A percentile compares a stretch with the other conserved stretches of the same genome.
Evolutionary conservation across 2,888 invertebrate genomes (phyloP).

Genomic region (Meteorus cinctellus): DNA sequence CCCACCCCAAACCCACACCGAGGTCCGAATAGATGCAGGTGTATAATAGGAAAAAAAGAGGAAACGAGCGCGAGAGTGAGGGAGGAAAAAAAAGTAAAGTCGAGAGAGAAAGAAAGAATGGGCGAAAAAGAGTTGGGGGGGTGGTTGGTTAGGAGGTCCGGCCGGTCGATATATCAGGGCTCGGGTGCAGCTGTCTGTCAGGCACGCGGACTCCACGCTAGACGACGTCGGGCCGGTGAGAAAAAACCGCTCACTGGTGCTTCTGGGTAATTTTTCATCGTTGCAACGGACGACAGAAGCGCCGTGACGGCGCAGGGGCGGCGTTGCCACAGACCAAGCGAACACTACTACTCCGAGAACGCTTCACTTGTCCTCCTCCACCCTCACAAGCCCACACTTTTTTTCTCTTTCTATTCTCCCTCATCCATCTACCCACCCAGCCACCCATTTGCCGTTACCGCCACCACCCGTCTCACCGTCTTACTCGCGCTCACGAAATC

Average conservation of each 20-base stretch:
- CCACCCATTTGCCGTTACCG: slow-evolving; percentile 49
- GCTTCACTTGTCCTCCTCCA: slow-evolving; percentile 34
- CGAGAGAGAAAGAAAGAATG: slow-evolving; percentile 12
- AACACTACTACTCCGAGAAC: slow-evolving; percentile 48
- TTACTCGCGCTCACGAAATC: slow-evolving; percentile 46
- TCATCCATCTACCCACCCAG: slow-evolving; percentile 35
- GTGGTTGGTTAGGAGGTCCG: slow-evolving; percentile 63
- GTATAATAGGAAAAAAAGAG: slow-evolving; percentile 45
- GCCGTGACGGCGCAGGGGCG: slow-evolving; percentile 59
- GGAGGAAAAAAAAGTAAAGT: slow-evolving; percentile 27
- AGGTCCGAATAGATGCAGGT: slow-evolving; percentile 50
- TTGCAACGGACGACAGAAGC: slow-evolving; percentile 69
- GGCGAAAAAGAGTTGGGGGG: slow-evolving; percentile 44
- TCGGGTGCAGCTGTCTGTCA: slow-evolving; percentile 72
- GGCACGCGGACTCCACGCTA: slow-evolving; percentile 69
- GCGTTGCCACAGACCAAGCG: slow-evolving; percentile 61
- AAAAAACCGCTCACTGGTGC: slow-evolving; percentile 64
- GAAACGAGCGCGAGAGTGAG: slow-evolving; percentile 40
- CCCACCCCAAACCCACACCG: slow-evolving; percentile 28
- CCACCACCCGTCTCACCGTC: slow-evolving; percentile 47
- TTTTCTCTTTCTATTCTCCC: slow-evolving; percentile 29
- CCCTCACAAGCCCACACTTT: slow-evolving; percentile 27
- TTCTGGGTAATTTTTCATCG: slow-evolving; percentile 72
- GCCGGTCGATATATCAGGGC: slow-evolving; percentile 73
- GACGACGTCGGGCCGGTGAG: slow-evolving; percentile 62